phyloP scores from a whole-genome alignment of 2,888 invertebrate species.

The Drosophila neutralis region DNA sequence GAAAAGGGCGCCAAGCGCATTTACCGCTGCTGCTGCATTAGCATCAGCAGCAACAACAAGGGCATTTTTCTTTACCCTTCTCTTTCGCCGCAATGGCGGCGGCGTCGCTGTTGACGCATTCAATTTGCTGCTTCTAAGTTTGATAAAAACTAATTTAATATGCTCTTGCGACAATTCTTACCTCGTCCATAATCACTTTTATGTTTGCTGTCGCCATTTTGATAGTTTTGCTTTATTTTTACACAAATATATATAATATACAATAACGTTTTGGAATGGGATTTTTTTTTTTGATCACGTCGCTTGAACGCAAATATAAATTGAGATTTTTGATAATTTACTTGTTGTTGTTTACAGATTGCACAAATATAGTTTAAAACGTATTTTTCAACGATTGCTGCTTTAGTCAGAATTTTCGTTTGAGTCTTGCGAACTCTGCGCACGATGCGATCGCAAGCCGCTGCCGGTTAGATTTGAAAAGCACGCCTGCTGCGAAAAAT shows the following conservation, averaged over 20 bases:
- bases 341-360: slow-evolving; percentile 36
- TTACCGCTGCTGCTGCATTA: slow-evolving; percentile 43
- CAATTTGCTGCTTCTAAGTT: slow-evolving; percentile 6
- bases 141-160: neutral
- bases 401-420: slow-evolving; percentile 15
- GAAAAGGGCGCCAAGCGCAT: slow-evolving; percentile 43
- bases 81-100: slow-evolving; percentile 53
- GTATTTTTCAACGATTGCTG: slow-evolving; percentile 58
- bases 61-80: slow-evolving; percentile 42
- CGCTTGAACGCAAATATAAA: slow-evolving; percentile 24
- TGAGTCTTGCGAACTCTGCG: slow-evolving; percentile 45
- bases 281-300: slow-evolving; percentile 37
- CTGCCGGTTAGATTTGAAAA: slow-evolving; percentile 81
- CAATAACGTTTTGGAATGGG: slow-evolving; percentile 12
- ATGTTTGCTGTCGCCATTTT: slow-evolving; percentile 73
- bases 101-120: slow-evolving; percentile 25
- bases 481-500: slow-evolving; percentile 62
- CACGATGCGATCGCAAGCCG: slow-evolving; percentile 70
- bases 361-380: slow-evolving; percentile 39
- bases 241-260: slow-evolving; percentile 35
- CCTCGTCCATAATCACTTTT: slow-evolving; percentile 74
- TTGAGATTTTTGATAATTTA: slow-evolving; percentile 9
- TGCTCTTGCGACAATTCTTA: slow-evolving; percentile 43
- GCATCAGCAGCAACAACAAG: slow-evolving; percentile 37
- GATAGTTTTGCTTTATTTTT: slow-evolving; percentile 13